Evolutionary conservation across 2,888 invertebrate species (phyloP), one percentile per base, ranked within the genome.

Genomic region (Diaphora mendica): DNA sequence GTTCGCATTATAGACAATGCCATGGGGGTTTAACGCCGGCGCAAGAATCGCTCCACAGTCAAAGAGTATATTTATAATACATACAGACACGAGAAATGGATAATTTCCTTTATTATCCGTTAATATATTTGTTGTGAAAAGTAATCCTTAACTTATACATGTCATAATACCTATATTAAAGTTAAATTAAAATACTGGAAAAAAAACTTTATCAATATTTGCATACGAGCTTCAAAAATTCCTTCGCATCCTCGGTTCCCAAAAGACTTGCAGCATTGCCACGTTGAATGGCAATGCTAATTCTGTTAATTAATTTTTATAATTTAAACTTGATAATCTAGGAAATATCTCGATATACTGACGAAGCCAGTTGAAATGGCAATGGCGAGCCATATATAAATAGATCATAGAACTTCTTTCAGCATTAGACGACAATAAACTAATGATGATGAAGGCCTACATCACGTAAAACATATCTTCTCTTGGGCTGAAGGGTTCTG

Each of bases 11-110:
- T 73, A 80, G 79, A 82, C 80, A 83, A 82, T 82, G 65, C 64
- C 64, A 35, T 71, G 79, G 77, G 77, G 75, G 78, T 74, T 74
- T 79, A 81, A 80, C 85, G 86, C 86, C 83, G 84, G 85, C 85
- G 85, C 84, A 80, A 42, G 85, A 83, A 85, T 83, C 77, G n/a
- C 59, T 74, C 66, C 69, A 79, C 64, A 76, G 77, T 74, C 69
- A 79, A 80, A 78, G 39, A 66, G 73, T 77, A 68, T 59, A 51
- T 69, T 66, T 70, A 13, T 35, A 44, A 51, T 17, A 64, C n/a
- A 55, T 0, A 30, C n/a, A 65, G 26, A 66, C 17, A 65, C 20
- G 20, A 13, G 7, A 68, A 13, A 35, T 26, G 26, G n/a, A 68
- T 26, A 26, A 59, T 15, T 15, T 13, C 15, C 1, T 3, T 15